phyloP scores from a whole-genome alignment of 2,888 invertebrate species.

The Brachylomia viminalis region DNA sequence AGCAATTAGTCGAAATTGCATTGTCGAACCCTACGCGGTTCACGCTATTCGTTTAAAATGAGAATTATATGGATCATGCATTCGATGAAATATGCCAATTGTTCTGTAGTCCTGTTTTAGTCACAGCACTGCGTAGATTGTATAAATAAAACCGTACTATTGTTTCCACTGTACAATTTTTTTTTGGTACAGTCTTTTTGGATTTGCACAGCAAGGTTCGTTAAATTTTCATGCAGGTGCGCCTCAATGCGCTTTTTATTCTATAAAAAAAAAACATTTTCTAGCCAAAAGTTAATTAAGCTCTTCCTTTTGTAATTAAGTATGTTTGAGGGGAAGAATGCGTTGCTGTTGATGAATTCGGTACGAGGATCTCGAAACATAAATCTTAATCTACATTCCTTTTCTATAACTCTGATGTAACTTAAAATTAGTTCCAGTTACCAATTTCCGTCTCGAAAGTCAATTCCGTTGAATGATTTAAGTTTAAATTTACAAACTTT shows the following conservation, averaged over 20 bases:
- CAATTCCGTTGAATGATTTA: conserved; percentile 70
- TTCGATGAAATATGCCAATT: conserved; percentile 38
- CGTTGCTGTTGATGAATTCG: conserved; percentile 45
- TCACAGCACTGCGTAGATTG: conserved; percentile 1
- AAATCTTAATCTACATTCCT: conserved; percentile 62
- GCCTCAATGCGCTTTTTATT: background rate
- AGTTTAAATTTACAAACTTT: conserved; percentile 73
- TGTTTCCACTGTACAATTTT: conserved; percentile 7
- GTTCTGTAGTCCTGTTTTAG: conserved; percentile 27
- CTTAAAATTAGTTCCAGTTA: conserved; percentile 70
- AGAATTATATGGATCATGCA: conserved; percentile 40
- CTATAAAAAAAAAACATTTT: background rate
- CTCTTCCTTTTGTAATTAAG: background rate
- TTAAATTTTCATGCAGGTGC: conserved; percentile 22
- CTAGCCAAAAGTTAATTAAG: background rate
- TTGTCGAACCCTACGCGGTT: conserved; percentile 14
- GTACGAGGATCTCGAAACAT: conserved; percentile 46
- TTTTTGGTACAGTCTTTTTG: background rate
- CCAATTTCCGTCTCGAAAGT: conserved; percentile 69
- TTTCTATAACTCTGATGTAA: conserved; percentile 61
- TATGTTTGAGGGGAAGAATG: conserved; percentile 34
- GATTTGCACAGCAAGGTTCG: background rate
- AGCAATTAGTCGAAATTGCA: conserved; percentile 42
- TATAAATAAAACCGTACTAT: background rate
- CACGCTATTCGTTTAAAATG: conserved; percentile 42